These are phyloP conservation scores for Drosophila kurseongensis DNA, from an alignment of 1,140 invertebrate species.

Conservation along the genomic window DNA sequence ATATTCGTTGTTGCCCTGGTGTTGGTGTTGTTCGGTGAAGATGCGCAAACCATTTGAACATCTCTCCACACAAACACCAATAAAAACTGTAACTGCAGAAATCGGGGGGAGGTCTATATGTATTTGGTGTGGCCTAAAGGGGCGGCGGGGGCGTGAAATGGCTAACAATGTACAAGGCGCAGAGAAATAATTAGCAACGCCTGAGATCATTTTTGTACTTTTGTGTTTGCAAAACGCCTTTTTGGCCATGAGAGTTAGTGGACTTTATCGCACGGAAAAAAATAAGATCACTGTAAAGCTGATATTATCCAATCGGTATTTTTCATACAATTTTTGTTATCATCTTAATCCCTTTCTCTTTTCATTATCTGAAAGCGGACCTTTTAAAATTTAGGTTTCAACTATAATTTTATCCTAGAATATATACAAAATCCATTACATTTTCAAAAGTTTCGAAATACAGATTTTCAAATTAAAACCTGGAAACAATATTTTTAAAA, in stretches of 20 bases:
- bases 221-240: conserved; percentile 61
- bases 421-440: too few relatives aligned
- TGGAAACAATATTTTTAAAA: too few relatives aligned
- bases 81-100: conserved; percentile 51
- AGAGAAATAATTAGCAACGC: conserved; percentile 78
- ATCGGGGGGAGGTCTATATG: not conserved
- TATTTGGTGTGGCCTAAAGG: not conserved
- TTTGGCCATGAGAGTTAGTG: conserved; percentile 41
- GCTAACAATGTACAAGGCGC: conserved; percentile 49
- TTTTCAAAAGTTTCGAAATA: too few relatives aligned
- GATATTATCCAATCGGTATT: not conserved
- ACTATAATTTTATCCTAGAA: too few relatives aligned
- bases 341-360: too few relatives aligned
- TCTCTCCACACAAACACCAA: conserved; percentile 23
- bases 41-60: conserved; percentile 48
- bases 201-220: conserved; percentile 67
- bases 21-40: conserved; percentile 35
- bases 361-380: too few relatives aligned
- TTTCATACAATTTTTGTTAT: not conserved
- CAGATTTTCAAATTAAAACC: too few relatives aligned
- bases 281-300: not conserved
- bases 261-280: conserved; percentile 7
- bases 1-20: conserved; percentile 23
- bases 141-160: not conserved
- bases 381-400: too few relatives aligned